These are phyloP conservation scores for Anthophora plumipes DNA, from an alignment of 2,888 invertebrate genomes.

Conservation along the genomic window DNA sequence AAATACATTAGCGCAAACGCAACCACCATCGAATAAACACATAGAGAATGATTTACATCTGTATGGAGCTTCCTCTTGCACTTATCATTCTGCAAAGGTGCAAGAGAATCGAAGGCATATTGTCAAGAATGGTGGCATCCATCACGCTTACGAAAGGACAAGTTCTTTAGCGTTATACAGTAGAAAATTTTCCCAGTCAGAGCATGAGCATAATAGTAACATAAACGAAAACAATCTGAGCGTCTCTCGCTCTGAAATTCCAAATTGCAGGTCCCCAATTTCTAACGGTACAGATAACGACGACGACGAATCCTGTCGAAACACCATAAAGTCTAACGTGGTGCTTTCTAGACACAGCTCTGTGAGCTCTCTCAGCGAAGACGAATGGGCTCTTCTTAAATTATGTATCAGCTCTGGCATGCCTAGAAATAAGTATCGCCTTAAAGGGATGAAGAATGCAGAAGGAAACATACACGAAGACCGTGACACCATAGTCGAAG, in stretches of 20 bases:
- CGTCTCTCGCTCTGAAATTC: slow-evolving; percentile 18
- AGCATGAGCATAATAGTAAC: slow-evolving; percentile 36
- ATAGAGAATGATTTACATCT: slow-evolving; percentile 25
- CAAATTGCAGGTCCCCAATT: slow-evolving; percentile 49
- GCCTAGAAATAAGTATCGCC: slow-evolving; percentile 58
- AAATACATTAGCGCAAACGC: slow-evolving; percentile 17
- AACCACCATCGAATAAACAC: slow-evolving; percentile 33
- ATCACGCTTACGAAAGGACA: slow-evolving; percentile 2
- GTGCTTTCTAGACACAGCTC: slow-evolving; percentile 55
- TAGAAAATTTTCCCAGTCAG: slow-evolving; percentile 7
- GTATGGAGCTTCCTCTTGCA: slow-evolving; percentile 13
- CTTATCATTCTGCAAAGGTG: slow-evolving; percentile 30
- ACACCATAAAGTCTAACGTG: slow-evolving; percentile 32
- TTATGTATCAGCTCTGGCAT: slow-evolving; percentile 67
- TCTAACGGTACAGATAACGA: slow-evolving; percentile 48
- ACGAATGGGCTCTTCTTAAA: slow-evolving; percentile 62
- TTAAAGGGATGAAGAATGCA: slow-evolving; percentile 51
- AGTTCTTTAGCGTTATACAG: not conserved
- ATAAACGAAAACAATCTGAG: slow-evolving; percentile 16
- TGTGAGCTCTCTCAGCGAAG: slow-evolving; percentile 57
- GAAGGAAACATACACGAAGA: slow-evolving; percentile 56
- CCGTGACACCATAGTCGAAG: slow-evolving; percentile 56
- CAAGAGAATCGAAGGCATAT: slow-evolving; percentile 23
- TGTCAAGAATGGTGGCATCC: slow-evolving; percentile 27
- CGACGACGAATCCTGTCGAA: slow-evolving; percentile 52